Conservation (phyloP, 2,888 invertebrate species). For the Acanthosepion pharaonis region DNA sequence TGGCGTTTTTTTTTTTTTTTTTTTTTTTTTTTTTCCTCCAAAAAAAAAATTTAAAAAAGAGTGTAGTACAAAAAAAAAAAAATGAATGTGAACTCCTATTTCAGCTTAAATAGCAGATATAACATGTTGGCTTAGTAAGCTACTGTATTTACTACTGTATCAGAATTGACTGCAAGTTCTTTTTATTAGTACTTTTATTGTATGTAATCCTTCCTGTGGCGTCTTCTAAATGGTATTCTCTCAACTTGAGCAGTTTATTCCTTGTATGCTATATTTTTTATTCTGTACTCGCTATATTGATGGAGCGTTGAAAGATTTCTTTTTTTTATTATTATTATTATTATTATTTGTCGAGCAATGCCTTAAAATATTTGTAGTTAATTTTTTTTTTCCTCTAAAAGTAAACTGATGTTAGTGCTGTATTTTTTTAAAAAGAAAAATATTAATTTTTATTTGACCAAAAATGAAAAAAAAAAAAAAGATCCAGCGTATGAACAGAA, state of each 20-base stretch:
- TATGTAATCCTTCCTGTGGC: constrained; percentile 41
- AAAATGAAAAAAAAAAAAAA: background rate
- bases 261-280: constrained; percentile 9
- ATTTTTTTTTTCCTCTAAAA: background rate
- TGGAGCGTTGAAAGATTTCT: background rate
- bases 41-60: background rate
- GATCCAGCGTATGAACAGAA: background rate
- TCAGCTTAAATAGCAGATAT: constrained; percentile 37
- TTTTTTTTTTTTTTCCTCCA: background rate
- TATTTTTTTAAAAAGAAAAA: constrained; percentile 39
- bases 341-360: background rate
- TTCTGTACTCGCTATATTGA: constrained; percentile 13
- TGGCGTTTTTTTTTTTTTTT: background rate
- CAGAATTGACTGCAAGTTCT: constrained; percentile 37
- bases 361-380: constrained; percentile 12
- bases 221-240: constrained; percentile 40
- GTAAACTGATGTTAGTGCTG: constrained; percentile 43
- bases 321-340: background rate
- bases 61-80: background rate
- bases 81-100: constrained; percentile 23
- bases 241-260: constrained; percentile 2
- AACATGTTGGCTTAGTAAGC: constrained; percentile 46
- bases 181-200: constrained; percentile 40
- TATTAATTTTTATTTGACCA: constrained; percentile 39
- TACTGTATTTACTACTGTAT: background rate